phyloP scores from a whole-genome alignment of 2,888 invertebrate species.

The Drosophila algonquin region DNA sequence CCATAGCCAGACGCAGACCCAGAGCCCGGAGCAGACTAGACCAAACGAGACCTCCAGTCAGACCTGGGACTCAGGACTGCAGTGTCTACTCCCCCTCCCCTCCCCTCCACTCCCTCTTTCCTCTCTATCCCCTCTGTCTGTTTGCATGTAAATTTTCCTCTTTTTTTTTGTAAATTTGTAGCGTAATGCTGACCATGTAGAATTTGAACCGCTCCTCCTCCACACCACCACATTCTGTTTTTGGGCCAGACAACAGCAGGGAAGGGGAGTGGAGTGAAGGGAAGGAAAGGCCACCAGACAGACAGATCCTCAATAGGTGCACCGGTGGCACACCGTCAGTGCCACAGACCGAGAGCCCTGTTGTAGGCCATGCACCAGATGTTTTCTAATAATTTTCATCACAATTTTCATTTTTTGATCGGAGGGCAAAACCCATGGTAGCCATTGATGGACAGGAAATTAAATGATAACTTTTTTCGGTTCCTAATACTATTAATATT shows the following conservation, averaged over 20 bases:
- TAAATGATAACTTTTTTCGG: constrained; percentile 21
- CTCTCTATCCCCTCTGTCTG: constrained; percentile 33
- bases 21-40: constrained; percentile 37
- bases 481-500: neutral
- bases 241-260: constrained; percentile 43
- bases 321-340: constrained; percentile 35
- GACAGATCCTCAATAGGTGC: constrained; percentile 67
- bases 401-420: constrained; percentile 25
- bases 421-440: constrained; percentile 4
- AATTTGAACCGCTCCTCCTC: constrained; percentile 57
- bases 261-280: constrained; percentile 13
- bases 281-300: constrained; percentile 47
- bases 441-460: constrained; percentile 27
- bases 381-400: constrained; percentile 65
- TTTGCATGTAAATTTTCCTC: constrained; percentile 65
- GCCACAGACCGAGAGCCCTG: constrained; percentile 5
- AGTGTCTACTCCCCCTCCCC: constrained; percentile 3
- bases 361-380: constrained; percentile 58
- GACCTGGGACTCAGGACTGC: constrained; percentile 36
- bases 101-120: neutral
- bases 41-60: constrained; percentile 20
- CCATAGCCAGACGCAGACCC: neutral
- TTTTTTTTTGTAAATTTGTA: constrained; percentile 73
- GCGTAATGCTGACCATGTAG: constrained; percentile 81
- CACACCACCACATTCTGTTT: constrained; percentile 22